Base-by-base conservation (phyloP, 1,140 invertebrate species). In the Triops cancriformis region DNA sequence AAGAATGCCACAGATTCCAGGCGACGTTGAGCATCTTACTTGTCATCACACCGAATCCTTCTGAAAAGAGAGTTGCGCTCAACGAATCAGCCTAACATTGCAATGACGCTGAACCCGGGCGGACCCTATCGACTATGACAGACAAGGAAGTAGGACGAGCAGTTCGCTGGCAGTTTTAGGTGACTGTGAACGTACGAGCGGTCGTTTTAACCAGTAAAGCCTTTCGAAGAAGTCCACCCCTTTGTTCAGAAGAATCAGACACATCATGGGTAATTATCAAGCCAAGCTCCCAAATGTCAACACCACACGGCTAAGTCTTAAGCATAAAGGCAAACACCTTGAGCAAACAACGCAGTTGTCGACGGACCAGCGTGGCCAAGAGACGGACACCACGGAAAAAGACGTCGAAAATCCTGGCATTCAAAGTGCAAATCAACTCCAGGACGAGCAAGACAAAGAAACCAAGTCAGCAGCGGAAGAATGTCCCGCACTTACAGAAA, bases 401-500 rank as follows among this genome's bases (percentile, higher is more conserved):
- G 51, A 23, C 10, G 6, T 23, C 10, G 51, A 23, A 23, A 14
- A 64, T 23, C 10, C 7, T 37, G 31, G 31, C 31, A 37, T 37
- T 2, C 31, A 64, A 64, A 64, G 51, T 7, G 18, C 14, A 23
- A 64, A 64, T 18, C 51, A 64, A 64, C 10, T 64, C 7, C 51
- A 64, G 3, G n/a, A 64, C 9, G 10, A 64, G 51, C 51, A 64
- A 18, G 18, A 64, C 51, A 23, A 64, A 64, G 51, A 64, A 64
- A 18, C 5, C 23, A 23, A n/a, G 10, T 5, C 51, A 18, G 1
- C 23, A 10, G 14, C 10, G 23, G 51, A 64, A 64, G 81, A 81
- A 74, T 79, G 76, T 27, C 43, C 79, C 1, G 74, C 73, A 23
- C 80, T 88, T 37, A 86, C 84, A 0, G 85, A 86, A 27, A 81